These are phyloP conservation scores for Ceratina australensis DNA, from an alignment of 1,140 invertebrate species.

Conservation along the genomic window DNA sequence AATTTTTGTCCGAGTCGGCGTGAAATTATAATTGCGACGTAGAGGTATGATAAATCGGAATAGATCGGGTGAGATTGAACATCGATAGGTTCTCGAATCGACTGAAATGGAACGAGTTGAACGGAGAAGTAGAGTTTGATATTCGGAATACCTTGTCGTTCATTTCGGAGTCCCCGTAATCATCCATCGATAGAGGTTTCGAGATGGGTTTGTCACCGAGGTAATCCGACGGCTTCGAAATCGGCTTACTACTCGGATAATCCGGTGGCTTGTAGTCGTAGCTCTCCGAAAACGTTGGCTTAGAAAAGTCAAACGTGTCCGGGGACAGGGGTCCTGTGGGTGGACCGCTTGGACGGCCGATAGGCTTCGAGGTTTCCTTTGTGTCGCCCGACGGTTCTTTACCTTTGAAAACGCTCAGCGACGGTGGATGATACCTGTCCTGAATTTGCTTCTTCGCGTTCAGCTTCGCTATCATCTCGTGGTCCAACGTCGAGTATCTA, in stretches of 20 bases:
- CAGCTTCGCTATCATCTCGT: conserved; percentile 63
- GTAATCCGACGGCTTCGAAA: conserved; percentile 42
- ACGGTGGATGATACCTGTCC: conserved; percentile 72
- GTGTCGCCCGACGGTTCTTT: conserved; percentile 25
- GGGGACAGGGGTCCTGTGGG: neutral
- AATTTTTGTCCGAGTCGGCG: too few relatives aligned
- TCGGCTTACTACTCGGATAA: conserved; percentile 43
- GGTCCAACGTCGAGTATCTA: conserved; percentile 71
- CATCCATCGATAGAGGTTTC: conserved; percentile 28
- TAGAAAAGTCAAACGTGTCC: conserved; percentile 16
- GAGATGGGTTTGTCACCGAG: conserved; percentile 39
- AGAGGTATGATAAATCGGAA: too few relatives aligned
- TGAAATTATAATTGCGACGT: too few relatives aligned
- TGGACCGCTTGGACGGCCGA: neutral
- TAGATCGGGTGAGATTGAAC: too few relatives aligned
- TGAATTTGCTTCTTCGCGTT: conserved; percentile 65
- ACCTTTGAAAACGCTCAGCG: conserved; percentile 60
- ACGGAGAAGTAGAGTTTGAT: neutral
- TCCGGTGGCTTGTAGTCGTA: conserved; percentile 48
- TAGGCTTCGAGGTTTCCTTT: conserved; percentile 36
- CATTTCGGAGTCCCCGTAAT: conserved; percentile 24
- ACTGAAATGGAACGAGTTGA: neutral
- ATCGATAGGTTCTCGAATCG: too few relatives aligned
- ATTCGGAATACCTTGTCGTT: conserved; percentile 28
- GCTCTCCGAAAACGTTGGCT: conserved; percentile 27